Conservation (phyloP, 2,113 vertebrate genomes). For the Halichoerus grypus region DNA sequence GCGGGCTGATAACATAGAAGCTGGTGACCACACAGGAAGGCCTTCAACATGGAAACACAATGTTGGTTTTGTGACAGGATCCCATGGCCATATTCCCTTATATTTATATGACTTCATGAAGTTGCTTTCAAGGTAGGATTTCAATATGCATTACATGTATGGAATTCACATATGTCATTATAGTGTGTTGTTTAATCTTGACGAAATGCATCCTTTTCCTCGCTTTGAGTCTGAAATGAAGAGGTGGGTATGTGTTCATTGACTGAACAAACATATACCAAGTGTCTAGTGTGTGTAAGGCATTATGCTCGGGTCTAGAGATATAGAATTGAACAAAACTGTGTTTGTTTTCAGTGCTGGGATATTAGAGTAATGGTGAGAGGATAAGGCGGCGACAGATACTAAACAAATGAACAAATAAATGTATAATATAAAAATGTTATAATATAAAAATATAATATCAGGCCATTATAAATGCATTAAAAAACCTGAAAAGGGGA, state of each 20-base stretch:
- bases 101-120: neutral
- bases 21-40: constrained; percentile 76
- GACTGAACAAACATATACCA: neutral
- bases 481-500: neutral
- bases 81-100: neutral
- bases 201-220: neutral
- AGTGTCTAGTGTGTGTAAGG: neutral
- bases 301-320: neutral
- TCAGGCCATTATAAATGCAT: neutral
- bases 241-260: neutral
- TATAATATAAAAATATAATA: neutral
- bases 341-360: neutral
- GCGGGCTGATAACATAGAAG: constrained; percentile 80
- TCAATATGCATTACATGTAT: neutral
- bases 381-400: neutral
- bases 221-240: neutral
- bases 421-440: neutral
- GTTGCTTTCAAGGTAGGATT: neutral
- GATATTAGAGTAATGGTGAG: neutral
- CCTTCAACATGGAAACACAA: constrained; percentile 57
- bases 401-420: neutral
- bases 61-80: constrained; percentile 49
- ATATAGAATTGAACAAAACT: neutral
- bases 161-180: neutral
- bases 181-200: neutral